Conservation (phyloP, 2,888 invertebrate genomes). For the Tiphia femorata region DNA sequence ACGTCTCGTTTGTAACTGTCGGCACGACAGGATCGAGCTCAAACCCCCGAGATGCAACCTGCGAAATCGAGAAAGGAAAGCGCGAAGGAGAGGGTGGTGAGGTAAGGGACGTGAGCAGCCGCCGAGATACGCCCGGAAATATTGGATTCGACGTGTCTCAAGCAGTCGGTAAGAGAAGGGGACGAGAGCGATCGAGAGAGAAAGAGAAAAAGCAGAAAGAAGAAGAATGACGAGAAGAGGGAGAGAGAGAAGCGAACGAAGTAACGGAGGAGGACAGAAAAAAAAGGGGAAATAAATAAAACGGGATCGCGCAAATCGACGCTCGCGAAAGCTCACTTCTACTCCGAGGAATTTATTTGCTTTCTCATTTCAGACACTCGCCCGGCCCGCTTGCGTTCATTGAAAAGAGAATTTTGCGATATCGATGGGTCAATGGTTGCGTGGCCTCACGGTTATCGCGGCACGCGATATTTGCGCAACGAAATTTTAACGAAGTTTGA, state of each 20-base stretch:
- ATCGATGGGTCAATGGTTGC: too few species aligned
- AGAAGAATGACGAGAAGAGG: background rate
- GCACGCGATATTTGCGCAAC: too few species aligned
- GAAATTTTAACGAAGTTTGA: background rate
- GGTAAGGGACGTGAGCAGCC: slow-evolving; percentile 5
- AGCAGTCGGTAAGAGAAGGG: background rate
- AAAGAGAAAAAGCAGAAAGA: background rate
- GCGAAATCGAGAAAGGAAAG: slow-evolving; percentile 27
- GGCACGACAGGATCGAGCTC: slow-evolving; percentile 44
- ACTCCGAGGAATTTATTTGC: slow-evolving; percentile 15
- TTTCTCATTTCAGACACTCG: background rate
- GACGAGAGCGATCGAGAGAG: background rate
- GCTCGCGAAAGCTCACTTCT: slow-evolving; percentile 8
- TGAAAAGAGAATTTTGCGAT: too few species aligned
- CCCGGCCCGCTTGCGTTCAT: slow-evolving; percentile 1
- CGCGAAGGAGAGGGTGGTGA: background rate
- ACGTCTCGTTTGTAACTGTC: slow-evolving; percentile 55
- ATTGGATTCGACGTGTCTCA: slow-evolving; percentile 39
- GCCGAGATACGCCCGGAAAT: slow-evolving; percentile 31
- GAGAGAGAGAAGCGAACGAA: background rate
- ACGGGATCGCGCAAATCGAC: slow-evolving; percentile 9
- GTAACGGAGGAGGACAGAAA: background rate
- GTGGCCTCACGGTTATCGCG: too few species aligned
- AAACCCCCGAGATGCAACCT: slow-evolving; percentile 41
- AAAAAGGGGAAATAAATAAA: slow-evolving; percentile 20